A percentile compares a stretch with the other conserved stretches of the same genome.
Evolutionary conservation across 2,888 invertebrate species (phyloP).

Genomic region (Chymomyza amoena): DNA sequence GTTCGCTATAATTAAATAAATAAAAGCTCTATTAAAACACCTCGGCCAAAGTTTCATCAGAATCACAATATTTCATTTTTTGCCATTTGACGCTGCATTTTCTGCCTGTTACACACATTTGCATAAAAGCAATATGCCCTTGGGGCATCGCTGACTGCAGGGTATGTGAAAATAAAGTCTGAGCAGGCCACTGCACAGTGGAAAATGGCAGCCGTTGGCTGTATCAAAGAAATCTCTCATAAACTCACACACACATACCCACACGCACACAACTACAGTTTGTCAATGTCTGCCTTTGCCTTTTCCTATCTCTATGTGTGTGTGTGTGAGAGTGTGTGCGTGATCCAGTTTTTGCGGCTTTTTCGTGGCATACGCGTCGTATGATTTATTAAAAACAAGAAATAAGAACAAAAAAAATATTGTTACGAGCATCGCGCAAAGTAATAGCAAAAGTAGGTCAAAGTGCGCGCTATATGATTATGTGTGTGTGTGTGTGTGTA

Average conservation of each 20-base stretch:
- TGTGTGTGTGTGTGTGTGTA: background rate
- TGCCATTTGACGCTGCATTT: background rate
- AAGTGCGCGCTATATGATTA: constrained; percentile 3
- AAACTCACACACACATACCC: constrained; percentile 4
- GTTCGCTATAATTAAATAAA: too few species aligned
- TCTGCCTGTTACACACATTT: background rate
- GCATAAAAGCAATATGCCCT: background rate
- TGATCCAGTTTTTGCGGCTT: constrained; percentile 48
- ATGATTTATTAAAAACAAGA: constrained; percentile 54
- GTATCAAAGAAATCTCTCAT: background rate
- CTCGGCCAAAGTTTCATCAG: too few species aligned
- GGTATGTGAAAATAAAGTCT: background rate
- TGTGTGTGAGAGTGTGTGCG: constrained; percentile 16
- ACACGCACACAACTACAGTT: constrained; percentile 1
- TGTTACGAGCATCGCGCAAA: constrained; percentile 7
- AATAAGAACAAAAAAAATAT: constrained; percentile 48
- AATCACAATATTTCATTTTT: background rate
- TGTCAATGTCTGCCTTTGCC: constrained; percentile 15
- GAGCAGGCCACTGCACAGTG: constrained; percentile 34
- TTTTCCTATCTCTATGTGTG: constrained; percentile 13
- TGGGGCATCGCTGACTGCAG: background rate
- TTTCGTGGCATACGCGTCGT: constrained; percentile 50
- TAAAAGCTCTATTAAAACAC: too few species aligned
- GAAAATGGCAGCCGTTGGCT: constrained; percentile 20
- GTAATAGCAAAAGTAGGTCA: constrained; percentile 35